Conservation (phyloP, 2,888 invertebrate species). For the Leucozona laternaria region DNA sequence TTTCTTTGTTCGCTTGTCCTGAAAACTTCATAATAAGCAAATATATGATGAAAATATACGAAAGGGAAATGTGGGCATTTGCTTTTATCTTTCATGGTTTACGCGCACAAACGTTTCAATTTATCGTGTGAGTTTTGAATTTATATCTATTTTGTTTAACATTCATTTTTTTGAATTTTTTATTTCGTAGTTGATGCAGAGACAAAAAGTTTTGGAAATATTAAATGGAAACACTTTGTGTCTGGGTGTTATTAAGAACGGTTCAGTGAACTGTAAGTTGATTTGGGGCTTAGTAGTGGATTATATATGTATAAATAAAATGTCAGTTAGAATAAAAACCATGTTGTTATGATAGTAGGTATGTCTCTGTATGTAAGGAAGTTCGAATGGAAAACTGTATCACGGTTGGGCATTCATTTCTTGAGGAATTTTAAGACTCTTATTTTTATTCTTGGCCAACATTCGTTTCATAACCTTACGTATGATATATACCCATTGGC, state of each 20-base stretch:
- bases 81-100: constrained; percentile 49
- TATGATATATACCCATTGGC: no score
- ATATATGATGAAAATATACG: constrained; percentile 33
- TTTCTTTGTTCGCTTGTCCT: constrained; percentile 27
- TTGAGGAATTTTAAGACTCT: neutral
- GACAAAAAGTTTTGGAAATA: constrained; percentile 8
- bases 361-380: neutral
- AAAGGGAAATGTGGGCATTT: constrained; percentile 49
- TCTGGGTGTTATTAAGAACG: constrained; percentile 20
- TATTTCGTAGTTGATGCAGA: neutral
- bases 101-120: constrained; percentile 64
- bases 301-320: neutral
- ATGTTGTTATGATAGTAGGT: neutral
- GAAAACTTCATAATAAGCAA: constrained; percentile 56
- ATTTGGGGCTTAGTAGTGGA: constrained; percentile 17
- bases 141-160: constrained; percentile 28
- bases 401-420: neutral
- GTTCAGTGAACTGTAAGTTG: constrained; percentile 30
- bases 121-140: constrained; percentile 58
- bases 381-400: neutral
- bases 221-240: constrained; percentile 13
- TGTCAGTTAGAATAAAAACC: neutral
- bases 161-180: neutral
- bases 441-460: neutral
- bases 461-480: neutral